A percentile compares a stretch with the other conserved stretches of the same genome.
phyloP scores from a whole-genome alignment of 2,113 vertebrate species.

The Seriola aureovittata region DNA sequence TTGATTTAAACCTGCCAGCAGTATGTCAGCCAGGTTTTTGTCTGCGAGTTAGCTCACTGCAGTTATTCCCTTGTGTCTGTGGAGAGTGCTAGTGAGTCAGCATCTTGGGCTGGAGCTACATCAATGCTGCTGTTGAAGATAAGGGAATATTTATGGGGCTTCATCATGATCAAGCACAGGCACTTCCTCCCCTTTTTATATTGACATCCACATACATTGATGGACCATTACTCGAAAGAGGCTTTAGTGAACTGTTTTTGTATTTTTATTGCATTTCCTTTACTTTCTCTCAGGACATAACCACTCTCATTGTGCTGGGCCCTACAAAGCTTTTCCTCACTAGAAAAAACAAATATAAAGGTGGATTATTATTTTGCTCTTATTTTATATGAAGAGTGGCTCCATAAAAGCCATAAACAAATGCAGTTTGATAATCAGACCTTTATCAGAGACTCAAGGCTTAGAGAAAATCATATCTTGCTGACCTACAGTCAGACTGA shows the following conservation, averaged over 20 bases:
- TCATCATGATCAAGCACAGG: constrained; percentile 17
- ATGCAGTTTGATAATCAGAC: constrained; percentile 3
- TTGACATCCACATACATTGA: constrained; percentile 9
- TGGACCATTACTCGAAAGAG: constrained; percentile 4
- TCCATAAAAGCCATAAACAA: constrained; percentile 13
- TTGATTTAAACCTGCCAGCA: constrained; percentile 2
- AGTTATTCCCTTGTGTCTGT: constrained; percentile 40
- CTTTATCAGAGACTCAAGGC: background rate
- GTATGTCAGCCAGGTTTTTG: constrained; percentile 3
- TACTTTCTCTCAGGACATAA: constrained; percentile 4
- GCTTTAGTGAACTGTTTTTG: constrained; percentile 2
- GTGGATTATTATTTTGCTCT: constrained; percentile 4
- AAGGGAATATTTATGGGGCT: constrained; percentile 18
- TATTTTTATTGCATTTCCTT: constrained; percentile 34
- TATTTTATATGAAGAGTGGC: constrained; percentile 1
- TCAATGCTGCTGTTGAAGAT: constrained; percentile 16
- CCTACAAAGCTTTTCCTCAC: background rate
- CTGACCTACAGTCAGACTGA: background rate
- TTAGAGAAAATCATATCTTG: background rate
- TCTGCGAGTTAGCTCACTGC: constrained; percentile 8
- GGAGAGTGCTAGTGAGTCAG: constrained; percentile 56
- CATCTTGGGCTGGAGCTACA: constrained; percentile 10
- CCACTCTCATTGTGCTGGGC: background rate
- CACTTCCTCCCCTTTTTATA: constrained; percentile 26
- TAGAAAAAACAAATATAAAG: constrained; percentile 8